Percentiles rank a stretch among this genome's conserved stretches.
phyloP scores from a whole-genome alignment of 2,113 vertebrate genomes.

The Murina feae region DNA sequence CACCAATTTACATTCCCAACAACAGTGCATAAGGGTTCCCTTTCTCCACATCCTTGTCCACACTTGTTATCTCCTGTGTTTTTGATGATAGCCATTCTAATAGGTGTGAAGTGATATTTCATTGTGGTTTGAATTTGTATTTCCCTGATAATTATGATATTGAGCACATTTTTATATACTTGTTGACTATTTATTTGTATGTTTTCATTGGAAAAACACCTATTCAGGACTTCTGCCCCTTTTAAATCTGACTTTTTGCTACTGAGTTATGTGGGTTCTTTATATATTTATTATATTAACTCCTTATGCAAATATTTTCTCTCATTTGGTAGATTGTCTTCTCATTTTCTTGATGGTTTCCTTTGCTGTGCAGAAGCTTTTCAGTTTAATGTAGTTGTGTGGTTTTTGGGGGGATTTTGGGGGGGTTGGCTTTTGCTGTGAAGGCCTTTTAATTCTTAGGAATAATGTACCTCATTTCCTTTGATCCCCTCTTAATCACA shows the following conservation, averaged over 20 bases:
- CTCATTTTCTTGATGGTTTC: not conserved
- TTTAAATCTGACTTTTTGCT: not conserved
- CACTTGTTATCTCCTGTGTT: not conserved
- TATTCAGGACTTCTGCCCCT: not conserved
- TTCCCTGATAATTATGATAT: not conserved
- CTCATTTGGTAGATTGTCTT: not conserved
- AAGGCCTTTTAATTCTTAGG: not conserved
- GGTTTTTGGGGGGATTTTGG: too few relatives aligned
- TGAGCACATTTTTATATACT: not conserved
- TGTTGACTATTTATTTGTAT: not conserved
- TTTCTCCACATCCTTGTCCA: not conserved
- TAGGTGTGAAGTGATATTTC: not conserved
- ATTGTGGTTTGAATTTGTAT: not conserved
- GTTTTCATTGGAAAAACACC: not conserved
- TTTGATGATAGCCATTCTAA: not conserved
- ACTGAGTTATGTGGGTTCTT: not conserved
- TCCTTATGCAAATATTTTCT: not conserved
- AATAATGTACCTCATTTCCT: not conserved
- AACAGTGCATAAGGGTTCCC: not conserved
- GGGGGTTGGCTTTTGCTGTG: not conserved
- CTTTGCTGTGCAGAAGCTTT: not conserved
- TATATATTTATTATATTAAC: not conserved
- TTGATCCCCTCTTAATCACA: not conserved
- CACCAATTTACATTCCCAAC: not conserved
- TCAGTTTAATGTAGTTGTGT: not conserved